Base-by-base conservation (phyloP, 2,888 invertebrate genomes). In the Oscheius sp. region DNA sequence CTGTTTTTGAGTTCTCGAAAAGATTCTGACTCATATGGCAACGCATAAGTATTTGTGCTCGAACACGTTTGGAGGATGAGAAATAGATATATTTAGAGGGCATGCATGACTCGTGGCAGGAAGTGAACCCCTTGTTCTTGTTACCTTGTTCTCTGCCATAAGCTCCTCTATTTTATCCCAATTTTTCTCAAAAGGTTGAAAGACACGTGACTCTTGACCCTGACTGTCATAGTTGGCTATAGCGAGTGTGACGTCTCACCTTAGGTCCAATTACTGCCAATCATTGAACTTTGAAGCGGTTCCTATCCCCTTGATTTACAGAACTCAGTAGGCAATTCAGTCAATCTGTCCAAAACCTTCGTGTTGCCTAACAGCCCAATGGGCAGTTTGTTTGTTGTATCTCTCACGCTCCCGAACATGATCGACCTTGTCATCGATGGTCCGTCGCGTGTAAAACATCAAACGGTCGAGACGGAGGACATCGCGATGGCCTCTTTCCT, bases 341-440 rank as follows among this genome's bases (percentile, higher is more conserved):
- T 53, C 5, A 21, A 4, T 53, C 53, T 53, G 9, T 50, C 50
- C 50, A 9, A 11, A 9, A 11, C 50, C 13, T 50, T 13, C 50
- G 42, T 42, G 42, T 7, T 42, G 42, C 42, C 42, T 3, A 7
- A 42, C 42, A 42, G 7, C 42, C 42, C 42, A 42, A 42, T 42
- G 42, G 42, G 42, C 42, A 42, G 35, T 35, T 59, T 33, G 35
- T 59, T 35, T 33, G 35, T 35, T 33, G 37, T 58, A 21, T 33
- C 29, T 59, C 59, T 59, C 59, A 7, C 42, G 42, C 42, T 3
- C 7, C 42, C 7, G 50, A 32, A 65, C 68, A 53, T 57, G 68
- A 68, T 68, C 68, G 68, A 53, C 68, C 68, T 68, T 68, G 68
- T 68, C 68, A n/a, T 21, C 68, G 62, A 33, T 42, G 42, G 42